Conservation (phyloP, 2,888 invertebrate genomes). For the Hedya salicella region DNA sequence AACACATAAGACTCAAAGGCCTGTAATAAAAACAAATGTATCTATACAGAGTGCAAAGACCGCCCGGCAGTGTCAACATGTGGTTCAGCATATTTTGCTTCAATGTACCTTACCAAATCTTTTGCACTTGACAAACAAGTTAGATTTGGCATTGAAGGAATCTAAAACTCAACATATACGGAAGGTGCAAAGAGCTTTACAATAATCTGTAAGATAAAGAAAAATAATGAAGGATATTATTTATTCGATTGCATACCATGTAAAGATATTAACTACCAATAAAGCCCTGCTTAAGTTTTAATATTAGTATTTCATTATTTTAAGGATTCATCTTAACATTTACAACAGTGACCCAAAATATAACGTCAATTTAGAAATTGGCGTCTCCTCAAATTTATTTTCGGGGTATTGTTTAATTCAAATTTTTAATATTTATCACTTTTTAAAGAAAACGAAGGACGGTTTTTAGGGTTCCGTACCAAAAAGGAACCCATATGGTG, state of each 20-base stretch:
- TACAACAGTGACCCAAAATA: too few relatives aligned
- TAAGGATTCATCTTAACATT: too few relatives aligned
- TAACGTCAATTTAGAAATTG: too few relatives aligned
- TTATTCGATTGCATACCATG: not conserved
- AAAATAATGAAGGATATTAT: not conserved
- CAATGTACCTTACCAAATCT: slow-evolving; percentile 85
- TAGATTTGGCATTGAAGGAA: slow-evolving; percentile 85
- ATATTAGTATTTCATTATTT: too few relatives aligned
- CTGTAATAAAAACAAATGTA: slow-evolving; percentile 58
- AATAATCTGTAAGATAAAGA: slow-evolving; percentile 35
- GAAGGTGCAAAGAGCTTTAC: slow-evolving; percentile 80
- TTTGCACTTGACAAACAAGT: slow-evolving; percentile 78
- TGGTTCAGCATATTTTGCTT: slow-evolving; percentile 71
- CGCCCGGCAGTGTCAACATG: slow-evolving; percentile 74
- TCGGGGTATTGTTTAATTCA: too few relatives aligned
- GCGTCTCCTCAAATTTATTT: too few relatives aligned
- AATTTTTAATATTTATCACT: too few relatives aligned
- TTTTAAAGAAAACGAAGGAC: too few relatives aligned
- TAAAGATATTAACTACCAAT: not conserved
- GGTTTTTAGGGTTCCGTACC: too few relatives aligned
- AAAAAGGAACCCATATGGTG: too few relatives aligned
- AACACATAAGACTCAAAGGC: slow-evolving; percentile 44
- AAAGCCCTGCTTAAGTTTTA: not conserved
- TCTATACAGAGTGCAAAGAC: slow-evolving; percentile 72
- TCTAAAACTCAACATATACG: slow-evolving; percentile 84